Percentiles rank a stretch among this genome's conserved stretches.
phyloP scores from a whole-genome alignment of 2,113 vertebrate genomes.

The human (Homo sapiens) region GRCh38 chr12:62631501-62632000 shows the following conservation, averaged over 20 bases:
- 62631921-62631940: slow-evolving; percentile 58
- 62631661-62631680: slow-evolving; percentile 81
- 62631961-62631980: slow-evolving; percentile 65
- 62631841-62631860: slow-evolving; percentile 79
- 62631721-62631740: slow-evolving; percentile 82
- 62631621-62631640: slow-evolving; percentile 72
- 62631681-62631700: slow-evolving; percentile 80
- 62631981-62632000: slow-evolving; percentile 79
- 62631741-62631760: slow-evolving; percentile 85
- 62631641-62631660: slow-evolving; percentile 62
- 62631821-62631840: slow-evolving; percentile 78
- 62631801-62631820: slow-evolving; percentile 76
- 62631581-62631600: neutral
- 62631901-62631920: neutral
- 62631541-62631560: neutral
- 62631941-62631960: slow-evolving; percentile 65
- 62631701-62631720: slow-evolving; percentile 76
- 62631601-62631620: slow-evolving; percentile 52
- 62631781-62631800: slow-evolving; percentile 86
- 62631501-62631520: neutral
- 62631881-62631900: neutral
- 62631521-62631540: neutral
- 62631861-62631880: neutral
- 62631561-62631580: slow-evolving; percentile 73
- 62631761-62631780: slow-evolving; percentile 85